Evolutionary conservation across 1,140 invertebrate genomes (phyloP), one percentile per base, ranked within the genome.

Genomic region (Venturia canescens): DNA sequence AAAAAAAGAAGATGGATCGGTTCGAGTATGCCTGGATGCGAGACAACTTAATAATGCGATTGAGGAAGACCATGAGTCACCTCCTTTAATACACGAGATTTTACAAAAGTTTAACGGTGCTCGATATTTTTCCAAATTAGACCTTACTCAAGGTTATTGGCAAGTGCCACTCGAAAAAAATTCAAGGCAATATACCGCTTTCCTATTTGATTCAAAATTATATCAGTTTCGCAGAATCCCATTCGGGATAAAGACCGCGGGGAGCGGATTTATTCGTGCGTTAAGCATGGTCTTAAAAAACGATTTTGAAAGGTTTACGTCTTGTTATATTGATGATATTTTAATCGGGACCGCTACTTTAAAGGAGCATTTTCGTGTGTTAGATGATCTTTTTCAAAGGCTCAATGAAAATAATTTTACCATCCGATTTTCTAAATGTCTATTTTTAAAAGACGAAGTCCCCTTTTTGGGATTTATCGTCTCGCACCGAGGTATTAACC

Each of bases 61-160:
- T 9, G 60, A 79, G 44, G 60, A 63, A 21, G 77, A 79, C 44
- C 60, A 79, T 79, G 77, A 79, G 29, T 79, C 60, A 13, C 77
- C 77, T 0, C 77, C 60, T 15, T 26, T 44, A 0, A 79, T 79
- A 9, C 15, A 26, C 2, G 77, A 79, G 15, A 16, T 79, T 0
- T 3, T 79, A 27, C 77, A 79, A 66, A 67, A 34, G 63, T 79
- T 63, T 18, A 13, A 79, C 69, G 77, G 77, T 18, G 63, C 63
- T 6, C 29, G 4, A 9, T 44, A n/a, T 6, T 79, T 79, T 13
- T 66, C 48, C 16, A 63, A 79, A 57, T 4, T n/a, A n/a, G n/a
- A n/a, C n/a, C n/a, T n/a, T n/a, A n/a, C n/a, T n/a, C n/a, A n/a
- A n/a, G n/a, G n/a, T n/a, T n/a, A n/a, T n/a, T n/a, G n/a, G n/a